Evolutionary conservation across 2,113 vertebrate genomes (phyloP).

Genomic region (Amia ocellicauda): DNA sequence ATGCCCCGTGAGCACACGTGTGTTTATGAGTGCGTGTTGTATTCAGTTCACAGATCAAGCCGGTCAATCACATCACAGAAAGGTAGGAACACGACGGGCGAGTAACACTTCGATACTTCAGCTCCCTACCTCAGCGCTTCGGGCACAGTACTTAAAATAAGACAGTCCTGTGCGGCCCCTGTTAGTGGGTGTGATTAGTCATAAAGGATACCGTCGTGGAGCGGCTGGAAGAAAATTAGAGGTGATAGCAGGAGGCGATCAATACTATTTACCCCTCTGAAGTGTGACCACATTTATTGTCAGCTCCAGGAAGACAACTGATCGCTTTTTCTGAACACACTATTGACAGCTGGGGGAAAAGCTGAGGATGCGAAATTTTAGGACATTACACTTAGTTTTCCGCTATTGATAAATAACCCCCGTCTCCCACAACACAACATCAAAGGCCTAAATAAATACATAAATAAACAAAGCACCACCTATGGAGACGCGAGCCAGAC

Average conservation of each 20-base stretch:
- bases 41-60: too few relatives aligned
- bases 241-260: slow-evolving; percentile 64
- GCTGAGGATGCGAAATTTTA: slow-evolving; percentile 66
- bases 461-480: slow-evolving; percentile 50
- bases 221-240: slow-evolving; percentile 65
- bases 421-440: slow-evolving; percentile 55
- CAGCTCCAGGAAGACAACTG: slow-evolving; percentile 53
- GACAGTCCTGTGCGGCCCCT: slow-evolving; percentile 41
- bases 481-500: slow-evolving; percentile 33
- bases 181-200: slow-evolving; percentile 71
- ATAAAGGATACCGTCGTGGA: slow-evolving; percentile 64
- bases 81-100: slow-evolving; percentile 46
- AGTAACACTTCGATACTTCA: slow-evolving; percentile 63
- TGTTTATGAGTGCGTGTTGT: too few relatives aligned
- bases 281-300: slow-evolving; percentile 80
- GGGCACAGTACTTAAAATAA: slow-evolving; percentile 49
- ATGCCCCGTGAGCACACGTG: too few relatives aligned
- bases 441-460: slow-evolving; percentile 37
- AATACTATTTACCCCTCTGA: slow-evolving; percentile 75
- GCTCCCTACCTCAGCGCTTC: slow-evolving; percentile 46
- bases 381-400: slow-evolving; percentile 57
- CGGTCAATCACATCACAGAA: slow-evolving; percentile 58
- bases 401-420: slow-evolving; percentile 46
- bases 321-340: slow-evolving; percentile 53
- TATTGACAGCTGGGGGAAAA: slow-evolving; percentile 70